A percentile compares a stretch with the other conserved stretches of the same genome.
Evolutionary conservation across 1,140 invertebrate genomes (phyloP).

Genomic region (Drosophila lacertosa): DNA sequence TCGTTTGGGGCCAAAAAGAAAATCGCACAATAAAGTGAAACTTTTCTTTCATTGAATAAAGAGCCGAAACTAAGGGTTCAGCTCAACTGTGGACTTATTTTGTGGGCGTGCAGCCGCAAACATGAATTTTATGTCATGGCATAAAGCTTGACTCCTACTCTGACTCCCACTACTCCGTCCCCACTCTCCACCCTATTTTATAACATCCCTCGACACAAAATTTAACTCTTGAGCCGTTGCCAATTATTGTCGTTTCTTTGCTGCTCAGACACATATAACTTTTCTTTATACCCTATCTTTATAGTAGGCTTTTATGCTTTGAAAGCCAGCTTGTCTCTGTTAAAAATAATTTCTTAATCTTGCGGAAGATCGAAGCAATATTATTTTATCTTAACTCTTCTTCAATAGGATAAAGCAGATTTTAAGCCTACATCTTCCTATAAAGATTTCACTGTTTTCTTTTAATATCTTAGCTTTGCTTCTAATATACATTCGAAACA

Average conservation of each 20-base stretch:
- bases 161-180: conserved; percentile 1
- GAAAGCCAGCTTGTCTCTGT: too few relatives aligned
- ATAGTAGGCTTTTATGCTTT: too few relatives aligned
- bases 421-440: too few relatives aligned
- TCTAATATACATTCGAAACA: too few relatives aligned
- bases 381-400: too few relatives aligned
- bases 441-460: too few relatives aligned
- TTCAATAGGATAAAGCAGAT: too few relatives aligned
- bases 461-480: too few relatives aligned
- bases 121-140: conserved; percentile 57
- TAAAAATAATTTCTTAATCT: too few relatives aligned
- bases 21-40: conserved; percentile 53
- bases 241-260: conserved; percentile 18
- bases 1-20: conserved; percentile 20
- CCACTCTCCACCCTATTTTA: not conserved
- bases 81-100: not conserved
- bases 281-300: too few relatives aligned
- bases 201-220: conserved; percentile 44
- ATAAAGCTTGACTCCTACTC: conserved; percentile 15
- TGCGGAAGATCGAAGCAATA: too few relatives aligned
- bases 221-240: conserved; percentile 23
- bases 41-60: conserved; percentile 71
- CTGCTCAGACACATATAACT: conserved; percentile 28
- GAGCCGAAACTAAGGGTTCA: conserved; percentile 20
- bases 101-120: not conserved